Base-by-base conservation (phyloP, 2,888 invertebrate species). In the Ptychoptera albimana region DNA sequence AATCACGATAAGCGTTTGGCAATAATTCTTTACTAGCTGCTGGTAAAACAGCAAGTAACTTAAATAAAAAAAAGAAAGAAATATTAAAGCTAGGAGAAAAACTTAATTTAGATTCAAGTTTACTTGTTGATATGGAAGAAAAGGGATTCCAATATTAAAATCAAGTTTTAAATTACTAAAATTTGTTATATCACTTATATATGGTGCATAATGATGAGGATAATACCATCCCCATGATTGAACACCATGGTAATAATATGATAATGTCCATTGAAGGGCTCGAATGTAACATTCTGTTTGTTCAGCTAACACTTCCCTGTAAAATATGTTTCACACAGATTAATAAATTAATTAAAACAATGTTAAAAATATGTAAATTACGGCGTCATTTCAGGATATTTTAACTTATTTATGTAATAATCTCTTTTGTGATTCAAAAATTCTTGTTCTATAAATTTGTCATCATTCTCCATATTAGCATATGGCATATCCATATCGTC, bases 221-320 rank as follows among this genome's bases (percentile, higher is more conserved):
- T 94, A 98, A 66, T 75, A 96, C 97, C 97, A 98, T 30, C 89
- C 86, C 98, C 98, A 98, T 0, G 93, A 94, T 42, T 85, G 84
- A 38, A 93, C 89, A 7, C 97, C 97, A 56, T 88, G 81, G 66
- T 93, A 97, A 64, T 98, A 98, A 64, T 98, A 98, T 59, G 83
- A 75, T 13, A 97, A 69, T 59, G 92, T 91, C 97, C 97, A 98
- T 56, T 97, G 96, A 41, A 98, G 79, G 0, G 93, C 96, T 36
- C 82, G 72, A 9, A 97, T 82, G 61, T 96, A 98, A 42, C 85
- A 80, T 58, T 82, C 79, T 0, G 92, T 87, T 67, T 92, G 89
- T 34, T 77, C 77, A 13, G 74, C 72, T 54, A 92, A 64, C 8
- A 87, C 82, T 53, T 82, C 80, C 2, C 86, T 86, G 56, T 51